Base-by-base conservation (phyloP, 2,113 vertebrate species). In the Picathartes gymnocephalus region DNA sequence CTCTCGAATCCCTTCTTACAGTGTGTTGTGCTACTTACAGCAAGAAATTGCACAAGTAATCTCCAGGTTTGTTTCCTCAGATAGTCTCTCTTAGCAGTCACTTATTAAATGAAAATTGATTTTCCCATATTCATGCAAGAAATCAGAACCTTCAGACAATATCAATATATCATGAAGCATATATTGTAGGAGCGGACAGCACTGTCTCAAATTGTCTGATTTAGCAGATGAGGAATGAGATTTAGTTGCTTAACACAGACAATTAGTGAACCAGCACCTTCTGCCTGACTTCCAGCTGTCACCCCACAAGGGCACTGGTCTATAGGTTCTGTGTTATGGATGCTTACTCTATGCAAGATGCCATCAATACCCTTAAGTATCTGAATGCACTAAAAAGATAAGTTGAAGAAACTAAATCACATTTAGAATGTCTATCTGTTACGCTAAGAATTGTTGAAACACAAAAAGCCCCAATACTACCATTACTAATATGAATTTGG, bases 81-180 rank as follows among this genome's bases (percentile, higher is more conserved):
- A 69, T 44, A 69, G 21, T 56, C 19, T 62, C 40, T 73, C 66
- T 86, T 73, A 57, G n/a, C 13, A 83, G 45, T 54, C 15, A 57
- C 31, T 77, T 92, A 70, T 58, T 70, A 86, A 89, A 91, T 78
- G 27, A 84, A 91, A 94, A 91, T 31, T 73, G 45, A 81, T 92
- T 84, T 90, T 78, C 33, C 76, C 47, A 68, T 86, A 84, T 54
- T 81, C 33, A 90, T 58, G 18, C 35, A 86, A 84, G 80, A 81
- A 92, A 88, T 84, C 39, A 86, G 69, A 89, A 88, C n/a, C n/a
- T 91, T 70, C 58, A 92, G 45, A 66, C 37, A 70, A 61, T 57
- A 76, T 39, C 51, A 74, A 35, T 81, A 45, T 61, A 48, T 61
- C 39, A 53, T 15, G 18, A 85, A 71, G 25, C 28, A 78, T 28